Evolutionary conservation across 2,113 vertebrate species (phyloP).

Genomic region (Eonycteris spelaea): DNA sequence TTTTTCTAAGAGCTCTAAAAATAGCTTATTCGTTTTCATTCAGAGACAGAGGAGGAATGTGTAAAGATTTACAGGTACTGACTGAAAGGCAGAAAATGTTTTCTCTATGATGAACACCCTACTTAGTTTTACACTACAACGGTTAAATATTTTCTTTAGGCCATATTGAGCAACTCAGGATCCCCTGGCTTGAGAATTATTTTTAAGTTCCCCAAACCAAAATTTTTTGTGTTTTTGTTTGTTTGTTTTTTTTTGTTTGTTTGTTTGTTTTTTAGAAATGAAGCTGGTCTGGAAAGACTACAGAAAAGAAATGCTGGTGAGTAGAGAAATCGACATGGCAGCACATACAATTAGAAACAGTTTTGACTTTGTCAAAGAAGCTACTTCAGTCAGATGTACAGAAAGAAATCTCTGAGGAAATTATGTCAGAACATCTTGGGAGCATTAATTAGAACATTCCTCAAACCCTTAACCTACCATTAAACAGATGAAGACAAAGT

Average conservation of each 20-base stretch:
- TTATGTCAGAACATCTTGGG: background rate
- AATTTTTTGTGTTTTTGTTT: background rate
- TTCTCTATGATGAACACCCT: background rate
- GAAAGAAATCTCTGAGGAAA: background rate
- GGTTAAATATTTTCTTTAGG: background rate
- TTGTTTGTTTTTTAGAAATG: background rate
- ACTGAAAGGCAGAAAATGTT: background rate
- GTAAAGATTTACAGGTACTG: background rate
- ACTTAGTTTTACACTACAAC: background rate
- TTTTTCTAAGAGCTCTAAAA: background rate
- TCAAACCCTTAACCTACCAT: background rate
- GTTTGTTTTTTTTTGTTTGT: no score
- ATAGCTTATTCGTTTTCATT: background rate
- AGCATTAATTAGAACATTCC: background rate
- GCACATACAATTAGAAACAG: background rate
- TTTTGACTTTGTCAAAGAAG: background rate
- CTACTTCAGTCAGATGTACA: background rate
- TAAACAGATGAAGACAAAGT: background rate
- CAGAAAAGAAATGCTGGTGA: no score
- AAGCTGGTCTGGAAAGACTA: background rate
- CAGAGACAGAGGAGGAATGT: background rate
- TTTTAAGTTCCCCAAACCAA: background rate
- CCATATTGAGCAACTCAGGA: background rate
- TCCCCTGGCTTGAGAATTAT: background rate
- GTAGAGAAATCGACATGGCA: background rate